Evolutionary conservation across 2,888 invertebrate species (phyloP).

Genomic region (Cacoxenus indagator): DNA sequence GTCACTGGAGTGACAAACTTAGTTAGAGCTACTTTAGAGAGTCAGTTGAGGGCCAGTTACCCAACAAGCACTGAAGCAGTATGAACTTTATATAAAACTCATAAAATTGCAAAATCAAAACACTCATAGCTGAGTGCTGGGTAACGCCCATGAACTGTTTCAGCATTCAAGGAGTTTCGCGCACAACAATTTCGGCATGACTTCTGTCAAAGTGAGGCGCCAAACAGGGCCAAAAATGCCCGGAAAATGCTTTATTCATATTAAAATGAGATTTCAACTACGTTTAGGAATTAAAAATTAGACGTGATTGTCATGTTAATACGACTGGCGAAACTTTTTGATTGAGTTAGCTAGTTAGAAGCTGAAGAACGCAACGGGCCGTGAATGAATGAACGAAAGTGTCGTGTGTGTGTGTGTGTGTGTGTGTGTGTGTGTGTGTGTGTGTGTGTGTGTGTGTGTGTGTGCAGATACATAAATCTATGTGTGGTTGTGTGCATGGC

Average conservation of each 20-base stretch:
- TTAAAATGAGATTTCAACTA: constrained; percentile 27
- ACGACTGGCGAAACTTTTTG: constrained; percentile 12
- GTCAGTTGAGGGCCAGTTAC: too few species aligned
- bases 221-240: background rate
- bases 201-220: background rate
- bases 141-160: background rate
- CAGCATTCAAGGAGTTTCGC: background rate
- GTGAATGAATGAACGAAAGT: too few species aligned
- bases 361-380: background rate
- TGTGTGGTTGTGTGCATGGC: background rate
- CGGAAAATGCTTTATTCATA: constrained; percentile 20
- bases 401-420: background rate
- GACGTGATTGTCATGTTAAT: constrained; percentile 29
- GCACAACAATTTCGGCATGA: background rate
- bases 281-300: constrained; percentile 27
- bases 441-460: background rate
- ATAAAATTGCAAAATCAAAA: background rate
- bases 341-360: constrained; percentile 2
- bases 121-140: background rate
- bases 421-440: background rate
- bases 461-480: background rate
- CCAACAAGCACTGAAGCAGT: background rate
- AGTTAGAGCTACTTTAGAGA: background rate
- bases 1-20: background rate
- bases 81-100: background rate